Conservation (phyloP, 2,888 invertebrate species). For the Torymus aiolomorphi region DNA sequence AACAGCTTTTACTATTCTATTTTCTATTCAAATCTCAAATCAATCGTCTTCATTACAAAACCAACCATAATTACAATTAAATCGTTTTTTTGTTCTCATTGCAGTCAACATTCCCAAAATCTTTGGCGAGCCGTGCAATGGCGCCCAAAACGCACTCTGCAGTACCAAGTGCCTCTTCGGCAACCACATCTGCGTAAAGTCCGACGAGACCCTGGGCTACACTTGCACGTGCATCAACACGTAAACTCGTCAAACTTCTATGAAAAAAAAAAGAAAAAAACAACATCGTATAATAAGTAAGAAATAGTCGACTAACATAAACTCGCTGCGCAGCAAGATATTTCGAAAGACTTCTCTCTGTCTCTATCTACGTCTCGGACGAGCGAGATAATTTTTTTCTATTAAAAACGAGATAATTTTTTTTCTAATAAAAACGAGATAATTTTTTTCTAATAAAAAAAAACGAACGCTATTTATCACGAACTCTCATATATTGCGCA, state of each 20-base stretch:
- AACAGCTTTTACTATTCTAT: not conserved
- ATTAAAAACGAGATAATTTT: too few relatives aligned
- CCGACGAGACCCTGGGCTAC: slow-evolving; percentile 40
- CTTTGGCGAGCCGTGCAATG: slow-evolving; percentile 40
- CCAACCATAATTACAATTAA: not conserved
- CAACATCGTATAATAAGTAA: not conserved
- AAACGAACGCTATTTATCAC: slow-evolving; percentile 11
- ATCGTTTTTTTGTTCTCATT: not conserved
- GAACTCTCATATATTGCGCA: not conserved
- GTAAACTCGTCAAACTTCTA: not conserved
- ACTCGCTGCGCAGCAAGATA: too few relatives aligned
- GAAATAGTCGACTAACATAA: not conserved
- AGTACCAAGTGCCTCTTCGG: slow-evolving; percentile 38
- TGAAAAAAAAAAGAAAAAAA: not conserved
- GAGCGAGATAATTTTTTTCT: slow-evolving; percentile 22
- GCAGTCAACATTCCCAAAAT: slow-evolving; percentile 34
- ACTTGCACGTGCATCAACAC: slow-evolving; percentile 38
- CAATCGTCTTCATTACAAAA: not conserved
- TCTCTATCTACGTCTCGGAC: not conserved
- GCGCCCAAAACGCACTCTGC: slow-evolving; percentile 27
- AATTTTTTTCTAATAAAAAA: slow-evolving; percentile 7
- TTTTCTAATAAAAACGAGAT: slow-evolving; percentile 1
- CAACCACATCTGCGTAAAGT: slow-evolving; percentile 39
- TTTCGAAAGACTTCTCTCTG: not conserved
- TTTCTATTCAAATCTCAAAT: not conserved